Evolutionary conservation across 1,140 invertebrate genomes (phyloP), one percentile per base, ranked within the genome.

Genomic region (Atopsyche davidsoni): DNA sequence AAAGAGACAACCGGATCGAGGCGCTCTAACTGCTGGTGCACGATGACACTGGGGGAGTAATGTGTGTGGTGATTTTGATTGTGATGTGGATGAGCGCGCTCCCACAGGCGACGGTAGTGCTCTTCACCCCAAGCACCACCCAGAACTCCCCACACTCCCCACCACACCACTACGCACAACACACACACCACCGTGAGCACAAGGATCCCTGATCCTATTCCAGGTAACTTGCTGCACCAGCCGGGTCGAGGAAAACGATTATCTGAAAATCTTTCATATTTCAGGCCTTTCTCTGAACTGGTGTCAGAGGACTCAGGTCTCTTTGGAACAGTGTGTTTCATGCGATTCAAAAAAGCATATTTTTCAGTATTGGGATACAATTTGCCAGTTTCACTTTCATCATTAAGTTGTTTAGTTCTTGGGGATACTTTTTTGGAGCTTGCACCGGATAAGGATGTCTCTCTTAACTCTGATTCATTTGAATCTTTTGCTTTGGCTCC

Each of bases 101-200:
- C 67, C 69, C 69, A 72, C n/a, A 72, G 51, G 51, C 64, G 65
- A 21, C 69, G 71, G 48, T 73, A 73, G 50, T 70, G 70, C 44
- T 72, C 69, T 54, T 73, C 71, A 1, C 65, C 69, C 70, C 70
- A 72, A 0, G 66, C 54, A 0, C 67, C 68, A 0, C 64, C 66
- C 2, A 73, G 51, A 0, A 66, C 64, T 0, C 67, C 68, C 10
- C 63, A 63, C 2, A 71, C 68, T 0, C 65, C 68, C 67, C 69
- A 71, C 69, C 69, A 73, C 0, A 64, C 68, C 1, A 57, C 69
- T 0, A 69, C 62, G 23, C 65, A 67, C 1, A 73, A 50, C 2
- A 63, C 67, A 22, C 64, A 67, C 16, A 72, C 60, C 23, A 72
- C 46, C 1, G 59, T 60, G 4, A 64, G 58, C 4, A 67, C 62